Percentiles rank a stretch among this genome's conserved stretches.
phyloP scores from a whole-genome alignment of 1,140 invertebrate species.

The Samia ricini region DNA sequence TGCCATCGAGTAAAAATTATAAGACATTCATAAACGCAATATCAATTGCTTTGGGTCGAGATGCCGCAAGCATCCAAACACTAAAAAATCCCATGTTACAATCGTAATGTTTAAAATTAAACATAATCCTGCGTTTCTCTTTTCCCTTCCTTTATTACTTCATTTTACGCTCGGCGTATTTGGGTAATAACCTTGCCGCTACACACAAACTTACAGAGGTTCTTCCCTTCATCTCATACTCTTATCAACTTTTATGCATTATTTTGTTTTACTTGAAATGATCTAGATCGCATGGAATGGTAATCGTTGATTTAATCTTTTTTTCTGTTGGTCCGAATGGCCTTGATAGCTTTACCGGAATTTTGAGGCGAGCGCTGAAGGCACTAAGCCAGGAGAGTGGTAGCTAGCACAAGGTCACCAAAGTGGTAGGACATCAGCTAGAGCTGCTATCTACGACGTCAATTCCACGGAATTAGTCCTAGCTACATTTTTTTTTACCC shows the following conservation, averaged over 20 bases:
- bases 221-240: neutral
- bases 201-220: conserved; percentile 5
- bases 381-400: too few species aligned
- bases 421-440: too few species aligned
- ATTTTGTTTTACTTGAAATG: neutral
- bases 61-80: neutral
- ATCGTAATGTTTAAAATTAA: conserved; percentile 11
- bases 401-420: too few species aligned
- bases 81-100: neutral
- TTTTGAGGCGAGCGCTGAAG: too few species aligned
- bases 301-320: neutral
- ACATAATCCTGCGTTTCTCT: conserved; percentile 8
- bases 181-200: conserved; percentile 5
- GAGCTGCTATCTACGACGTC: too few species aligned
- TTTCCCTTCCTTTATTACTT: conserved; percentile 5
- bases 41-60: neutral
- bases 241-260: conserved; percentile 1
- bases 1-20: too few species aligned
- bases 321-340: too few species aligned
- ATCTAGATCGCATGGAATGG: neutral
- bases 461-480: too few species aligned
- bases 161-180: conserved; percentile 12
- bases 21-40: too few species aligned
- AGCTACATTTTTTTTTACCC: too few species aligned
- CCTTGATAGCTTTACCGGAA: too few species aligned